Conservation (phyloP, 2,888 invertebrate species). For the Arrhopalites spinosus region DNA sequence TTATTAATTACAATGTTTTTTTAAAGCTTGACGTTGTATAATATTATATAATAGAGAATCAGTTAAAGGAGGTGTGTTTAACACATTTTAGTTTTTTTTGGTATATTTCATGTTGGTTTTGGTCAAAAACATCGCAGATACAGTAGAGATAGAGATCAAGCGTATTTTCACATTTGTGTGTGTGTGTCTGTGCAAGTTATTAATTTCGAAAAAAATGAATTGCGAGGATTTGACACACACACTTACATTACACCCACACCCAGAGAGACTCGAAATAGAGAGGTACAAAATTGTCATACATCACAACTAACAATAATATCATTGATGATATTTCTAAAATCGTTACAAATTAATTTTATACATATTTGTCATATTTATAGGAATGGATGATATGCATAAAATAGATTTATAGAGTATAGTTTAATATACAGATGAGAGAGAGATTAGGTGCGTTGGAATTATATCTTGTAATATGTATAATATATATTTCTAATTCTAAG, state of each 20-base stretch:
- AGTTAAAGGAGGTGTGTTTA: background rate
- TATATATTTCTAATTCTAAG: background rate
- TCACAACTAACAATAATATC: background rate
- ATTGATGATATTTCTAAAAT: background rate
- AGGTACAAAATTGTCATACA: conserved; percentile 11
- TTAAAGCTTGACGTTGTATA: background rate
- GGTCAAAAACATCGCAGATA: background rate
- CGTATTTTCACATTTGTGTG: background rate
- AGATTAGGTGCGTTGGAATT: conserved; percentile 14
- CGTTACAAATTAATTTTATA: background rate
- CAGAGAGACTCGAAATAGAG: background rate
- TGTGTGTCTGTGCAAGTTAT: background rate
- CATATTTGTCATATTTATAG: background rate
- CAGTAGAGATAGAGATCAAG: conserved; percentile 10
- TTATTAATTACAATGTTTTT: background rate
- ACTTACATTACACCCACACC: background rate
- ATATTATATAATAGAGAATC: no score
- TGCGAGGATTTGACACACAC: background rate
- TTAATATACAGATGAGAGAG: background rate
- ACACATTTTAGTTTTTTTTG: background rate
- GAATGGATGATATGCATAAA: conserved; percentile 26
- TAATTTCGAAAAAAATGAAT: background rate
- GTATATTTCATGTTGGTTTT: background rate
- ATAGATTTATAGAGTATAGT: background rate
- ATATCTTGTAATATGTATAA: background rate